Evolutionary conservation across 2,797 vertebrate species (phyloP), one percentile per base, ranked within the genome.

Genomic region (Avahi laniger): DNA sequence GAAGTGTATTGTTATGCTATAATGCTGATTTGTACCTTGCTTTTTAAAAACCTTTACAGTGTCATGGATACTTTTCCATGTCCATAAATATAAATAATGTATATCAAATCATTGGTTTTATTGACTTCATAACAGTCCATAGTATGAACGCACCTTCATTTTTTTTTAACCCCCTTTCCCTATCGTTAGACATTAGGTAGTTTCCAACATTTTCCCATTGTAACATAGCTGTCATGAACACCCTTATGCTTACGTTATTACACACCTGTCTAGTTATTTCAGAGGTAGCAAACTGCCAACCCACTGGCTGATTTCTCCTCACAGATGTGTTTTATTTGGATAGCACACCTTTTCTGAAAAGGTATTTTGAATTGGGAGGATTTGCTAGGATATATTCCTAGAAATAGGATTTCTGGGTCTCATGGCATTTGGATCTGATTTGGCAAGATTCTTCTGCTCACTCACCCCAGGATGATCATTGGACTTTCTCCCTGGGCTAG

Each of bases 371-470:
- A 91, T 91, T 69, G 83, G 76, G 85, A 82, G 65, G 7, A 57
- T 78, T 70, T 50, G 13, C 89, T 94, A 93, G 48, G 35, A 94
- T 87, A 67, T 33, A 84, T 90, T 92, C 17, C n/a, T 97, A 96
- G 65, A 72, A 94, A 94, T 33, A 97, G 3, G 33, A 92, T 78
- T 94, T 9, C n/a, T 61, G 13, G 46, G 76, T 82, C 70, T 93
- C 76, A 15, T 54, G 83, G 14, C 50, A 95, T 83, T 89, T 70
- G 15, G 54, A 78, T 95, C 67, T 93, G 48, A 87, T 85, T 95
- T 80, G 14, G 76, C 43, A 92, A 95, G n/a, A 22, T 89, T 96
- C 72, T 94, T 59, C 11, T 91, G 83, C 91, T 84, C 94, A 57
- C 52, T 95, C 90, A 41, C 35, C 43, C 61, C 54, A 43, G 63